phyloP scores from a whole-genome alignment of 2,113 vertebrate genomes.

The Tamias sibiricus region DNA sequence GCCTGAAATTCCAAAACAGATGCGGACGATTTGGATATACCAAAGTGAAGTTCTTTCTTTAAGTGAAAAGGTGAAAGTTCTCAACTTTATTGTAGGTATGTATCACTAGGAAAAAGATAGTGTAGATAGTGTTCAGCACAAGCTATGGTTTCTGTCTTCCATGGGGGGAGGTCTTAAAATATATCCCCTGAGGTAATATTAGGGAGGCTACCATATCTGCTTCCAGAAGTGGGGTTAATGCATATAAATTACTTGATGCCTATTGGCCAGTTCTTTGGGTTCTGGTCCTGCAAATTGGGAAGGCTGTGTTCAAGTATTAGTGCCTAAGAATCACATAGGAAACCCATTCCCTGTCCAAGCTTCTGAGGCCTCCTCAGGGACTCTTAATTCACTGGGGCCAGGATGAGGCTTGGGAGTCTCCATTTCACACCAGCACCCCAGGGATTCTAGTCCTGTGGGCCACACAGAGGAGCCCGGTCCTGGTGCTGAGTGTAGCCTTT shows the following conservation, averaged over 20 bases:
- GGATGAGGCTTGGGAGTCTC: neutral
- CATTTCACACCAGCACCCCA: neutral
- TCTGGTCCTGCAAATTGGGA: neutral
- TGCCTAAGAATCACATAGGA: rapidly evolving
- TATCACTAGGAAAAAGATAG: neutral
- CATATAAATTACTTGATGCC: neutral
- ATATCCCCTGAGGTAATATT: no score
- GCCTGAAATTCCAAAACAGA: neutral
- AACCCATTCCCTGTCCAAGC: no score
- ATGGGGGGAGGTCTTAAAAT: neutral
- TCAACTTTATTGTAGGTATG: neutral
- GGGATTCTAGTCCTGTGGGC: neutral
- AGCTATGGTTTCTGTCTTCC: neutral
- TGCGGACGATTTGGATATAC: neutral
- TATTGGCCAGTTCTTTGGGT: neutral
- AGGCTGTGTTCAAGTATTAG: neutral
- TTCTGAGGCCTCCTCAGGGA: neutral
- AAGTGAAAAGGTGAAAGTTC: neutral
- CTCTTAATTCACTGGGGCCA: neutral
- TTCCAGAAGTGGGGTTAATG: neutral
- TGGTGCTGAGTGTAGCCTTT: neutral
- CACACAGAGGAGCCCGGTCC: neutral
- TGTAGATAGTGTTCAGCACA: neutral
- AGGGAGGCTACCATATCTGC: neutral
- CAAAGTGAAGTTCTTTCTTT: neutral